Evolutionary conservation across 1,140 invertebrate species (phyloP), one percentile per base, ranked within the genome.

Genomic region (Neodiprion fabricii): DNA sequence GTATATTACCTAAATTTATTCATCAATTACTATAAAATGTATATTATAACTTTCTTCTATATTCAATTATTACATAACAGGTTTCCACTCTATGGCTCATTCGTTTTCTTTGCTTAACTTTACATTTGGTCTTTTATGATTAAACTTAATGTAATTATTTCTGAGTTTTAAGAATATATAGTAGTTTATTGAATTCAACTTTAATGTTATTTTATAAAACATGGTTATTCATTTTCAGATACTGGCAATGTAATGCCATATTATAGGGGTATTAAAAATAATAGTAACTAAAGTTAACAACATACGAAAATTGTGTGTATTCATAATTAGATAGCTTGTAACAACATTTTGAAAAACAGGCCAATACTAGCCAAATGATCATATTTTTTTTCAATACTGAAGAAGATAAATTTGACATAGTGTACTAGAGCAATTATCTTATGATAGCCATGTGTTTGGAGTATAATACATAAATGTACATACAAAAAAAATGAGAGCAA

Each of bases 1-100:
- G 53, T 61, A 61, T 61, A 61, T 61, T 61, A 61, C 53, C 53
- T 61, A 61, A 61, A 61, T 61, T 12, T 12, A 11, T 61, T 61
- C 53, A 61, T 17, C 53, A 61, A 14, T 61, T 61, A 61, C 11
- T 61, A 61, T 61, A 61, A 61, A 61, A 61, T 61, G 53, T 61
- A 61, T 61, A 61, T 61, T 61, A 61, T 17, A 61, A 14, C 53
- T 61, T 61, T 14, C 7, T 7, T 61, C 11, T 61, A 61, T 61
- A 61, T 61, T 61, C 53, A 61, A 61, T 61, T 61, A 14, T 17
- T 61, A 9, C 11, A 14, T 61, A 61, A 61, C 3, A 3, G 53
- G 53, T 61, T 17, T 61, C 53, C 11, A 17, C 53, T 61, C 53
- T 17, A 9, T 61, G 53, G 53, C 53, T 61, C 28, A 40, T 40